Evolutionary conservation across 2,888 invertebrate genomes (phyloP), one percentile per base, ranked within the genome.

Genomic region (Drosophila paramelanica): DNA sequence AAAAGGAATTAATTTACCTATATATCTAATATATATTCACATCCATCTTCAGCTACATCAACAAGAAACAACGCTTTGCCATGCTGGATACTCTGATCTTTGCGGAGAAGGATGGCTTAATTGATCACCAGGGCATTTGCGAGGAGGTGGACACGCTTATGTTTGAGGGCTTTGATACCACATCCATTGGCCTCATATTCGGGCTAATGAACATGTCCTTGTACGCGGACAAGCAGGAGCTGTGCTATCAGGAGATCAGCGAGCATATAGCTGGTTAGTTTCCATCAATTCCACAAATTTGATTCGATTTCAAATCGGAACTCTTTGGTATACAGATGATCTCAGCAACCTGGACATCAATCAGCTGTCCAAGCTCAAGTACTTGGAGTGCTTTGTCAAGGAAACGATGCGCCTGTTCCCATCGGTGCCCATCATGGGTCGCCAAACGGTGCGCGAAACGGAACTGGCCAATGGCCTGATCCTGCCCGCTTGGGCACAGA

Each of bases 141-240:
- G 95, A 95, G 88, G 95, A 96, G 92, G 95, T 95, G 0, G 94
- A 95, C 69, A 96, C 96, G 0, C 95, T 96, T 67, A 94, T 95
- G 94, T 79, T 81, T 20, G 84, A 60, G 38, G 84, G 89, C 0
- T 89, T 72, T 20, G 89, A 89, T 36, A 90, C 90, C 5, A 90
- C 90, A 11, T 91, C 91, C 0, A 89, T 89, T 52, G 81, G 82
- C 4, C 70, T 90, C 0, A 90, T 80, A 39, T 91, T 90, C 59
- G 77, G 70, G 0, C 67, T 91, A 0, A 88, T 91, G 90, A 90
- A 89, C 49, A 68, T 90, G 56, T 72, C 85, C 0, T 33, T 89
- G 0, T 73, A 85, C 53, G 72, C 81, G 3, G 83, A 90, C 10
- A 77, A 87, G 42, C 91, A 91, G 51, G 73, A 89, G 20, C 67